phyloP scores from a whole-genome alignment of 2,888 invertebrate genomes.

The Frankliniella intonsa region DNA sequence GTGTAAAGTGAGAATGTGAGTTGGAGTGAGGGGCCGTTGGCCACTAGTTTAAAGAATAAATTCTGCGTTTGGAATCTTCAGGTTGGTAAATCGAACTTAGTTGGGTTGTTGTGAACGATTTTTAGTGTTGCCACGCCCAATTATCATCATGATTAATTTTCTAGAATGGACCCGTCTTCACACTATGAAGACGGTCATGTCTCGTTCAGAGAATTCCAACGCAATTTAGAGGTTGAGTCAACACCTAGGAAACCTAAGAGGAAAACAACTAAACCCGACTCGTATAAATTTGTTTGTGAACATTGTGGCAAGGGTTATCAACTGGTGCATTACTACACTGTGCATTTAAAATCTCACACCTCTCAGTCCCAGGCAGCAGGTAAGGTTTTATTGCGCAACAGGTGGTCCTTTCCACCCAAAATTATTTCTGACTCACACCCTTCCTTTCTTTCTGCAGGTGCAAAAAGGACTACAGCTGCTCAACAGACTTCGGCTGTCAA shows the following conservation, averaged over 20 bases:
- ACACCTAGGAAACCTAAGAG: not conserved
- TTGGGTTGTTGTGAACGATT: not conserved
- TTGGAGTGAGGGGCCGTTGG: too few relatives aligned
- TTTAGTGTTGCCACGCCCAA: not conserved
- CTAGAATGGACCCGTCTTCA: slow-evolving; percentile 1
- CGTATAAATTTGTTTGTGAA: not conserved
- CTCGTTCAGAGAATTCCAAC: not conserved
- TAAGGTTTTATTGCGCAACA: not conserved
- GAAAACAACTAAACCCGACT: not conserved
- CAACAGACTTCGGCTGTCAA: not conserved
- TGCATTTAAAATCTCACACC: slow-evolving; percentile 4
- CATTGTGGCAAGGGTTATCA: not conserved
- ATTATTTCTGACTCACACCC: not conserved
- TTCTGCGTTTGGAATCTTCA: too few relatives aligned
- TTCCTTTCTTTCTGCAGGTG: not conserved
- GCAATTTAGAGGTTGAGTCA: not conserved
- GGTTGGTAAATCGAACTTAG: too few relatives aligned
- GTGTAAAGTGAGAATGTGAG: too few relatives aligned
- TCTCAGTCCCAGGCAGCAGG: not conserved
- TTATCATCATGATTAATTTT: not conserved
- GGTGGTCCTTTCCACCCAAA: not conserved
- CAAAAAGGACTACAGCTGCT: not conserved
- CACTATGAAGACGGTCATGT: not conserved
- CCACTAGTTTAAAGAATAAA: too few relatives aligned
- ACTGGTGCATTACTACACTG: not conserved